Evolutionary conservation across 2,113 vertebrate genomes (phyloP), one percentile per base, ranked within the genome.

Genomic region (Stigmatopora argus): DNA sequence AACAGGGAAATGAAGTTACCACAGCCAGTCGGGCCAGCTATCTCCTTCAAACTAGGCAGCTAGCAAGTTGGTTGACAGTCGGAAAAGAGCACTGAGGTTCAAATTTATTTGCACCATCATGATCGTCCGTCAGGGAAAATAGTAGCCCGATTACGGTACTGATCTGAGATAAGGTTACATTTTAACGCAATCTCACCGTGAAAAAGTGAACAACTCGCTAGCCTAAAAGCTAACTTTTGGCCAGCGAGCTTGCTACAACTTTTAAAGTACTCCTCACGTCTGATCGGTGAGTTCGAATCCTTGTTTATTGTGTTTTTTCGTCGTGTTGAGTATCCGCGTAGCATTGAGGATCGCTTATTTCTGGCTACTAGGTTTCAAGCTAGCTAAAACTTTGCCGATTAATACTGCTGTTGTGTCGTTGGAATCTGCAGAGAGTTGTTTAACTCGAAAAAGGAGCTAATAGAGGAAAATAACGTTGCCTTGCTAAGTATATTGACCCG

Each of bases 1-100:
- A 87, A 86, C 85, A 85, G 83, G 85, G 85, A 87, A 87, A 86
- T 86, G 80, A 89, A 88, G 85, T 83, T 85, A 41, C 38, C 6
- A 41, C 38, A 41, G 79, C 79, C 73, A 75, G 88, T 81, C 77
- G 51, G 72, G 69, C 82, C 68, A 69, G 70, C 72, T 64, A 72
- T 71, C 62, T 65, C 62, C 55, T 3, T 38, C 18, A 46, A 65
- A 56, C 63, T 52, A 75, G 78, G 64, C 74, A 65, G 68, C 71
- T 66, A 79, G 79, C 78, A 67, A 73, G 63, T 68, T 69, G 52
- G 75, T 65, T 66, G 75, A 77, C 77, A 63, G 65, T n/a, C 65
- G 62, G 64, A 56, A 48, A 67, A 46, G 56, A 73, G 52, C 13
- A 9, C 26, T 47, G 62, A 53, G 31, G 46, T 72, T 82, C 53